Base-by-base conservation (phyloP, 2,113 vertebrate genomes). In the Petroica traversi region DNA sequence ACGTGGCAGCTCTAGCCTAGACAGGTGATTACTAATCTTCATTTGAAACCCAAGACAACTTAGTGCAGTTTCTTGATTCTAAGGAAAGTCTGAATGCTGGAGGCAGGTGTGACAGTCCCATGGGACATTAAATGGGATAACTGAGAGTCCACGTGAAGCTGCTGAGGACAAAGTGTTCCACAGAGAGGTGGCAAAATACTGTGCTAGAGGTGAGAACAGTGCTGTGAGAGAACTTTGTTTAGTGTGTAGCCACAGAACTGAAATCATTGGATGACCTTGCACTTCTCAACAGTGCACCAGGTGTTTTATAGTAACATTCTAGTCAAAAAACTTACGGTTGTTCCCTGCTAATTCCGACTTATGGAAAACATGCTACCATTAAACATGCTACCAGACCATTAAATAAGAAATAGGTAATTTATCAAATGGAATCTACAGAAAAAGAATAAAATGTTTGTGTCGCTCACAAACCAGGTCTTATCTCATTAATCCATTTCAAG, bases 261-360 rank as follows among this genome's bases (percentile, higher is more conserved):
- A 59, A 64, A 75, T 41, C 5, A 0, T 18, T 77, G 31, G 26
- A 31, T 75, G n/a, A 33, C 49, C 33, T 54, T 0, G 0, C 1
- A 2, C 49, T 72, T 88, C 19, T 29, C 29, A 62, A 5, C 20
- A 76, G 52, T 7, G 5, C 78, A n/a, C 24, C n/a, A n/a, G 7
- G 40, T 81, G 57, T 23, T 91, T 55, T 29, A 3, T 24, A 28
- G 63, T 12, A 79, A 61, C 19, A 33, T 75, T 36, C 33, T 67
- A 0, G 49, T 40, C 4, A 17, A 68, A 87, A 89, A 40, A 26
- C n/a, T 29, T 3, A 15, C 62, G 11, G 6, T 25, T 59, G 4
- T 74, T 95, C 11, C 34, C 14, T 75, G 4, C 36, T 68, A 40
- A 81, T 38, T 75, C 58, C 23, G 8, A 15, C 26, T 51, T 61